A percentile compares a stretch with the other conserved stretches of the same genome.
Evolutionary conservation across 2,797 vertebrate species (phyloP).

Genomic region (Coreius guichenoti): DNA sequence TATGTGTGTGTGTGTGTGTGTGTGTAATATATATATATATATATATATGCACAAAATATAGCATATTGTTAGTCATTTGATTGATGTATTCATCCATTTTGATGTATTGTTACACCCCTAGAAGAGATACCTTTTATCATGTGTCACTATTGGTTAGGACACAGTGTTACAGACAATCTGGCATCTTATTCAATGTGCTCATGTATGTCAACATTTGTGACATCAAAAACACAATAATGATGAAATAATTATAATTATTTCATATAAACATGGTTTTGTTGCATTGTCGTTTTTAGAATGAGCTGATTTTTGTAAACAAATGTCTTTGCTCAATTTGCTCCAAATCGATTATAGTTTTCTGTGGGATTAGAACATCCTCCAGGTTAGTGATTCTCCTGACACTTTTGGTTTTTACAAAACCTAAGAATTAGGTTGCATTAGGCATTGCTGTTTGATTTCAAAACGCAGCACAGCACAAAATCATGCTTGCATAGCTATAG

Average conservation of each 20-base stretch:
- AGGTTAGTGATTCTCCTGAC: neutral
- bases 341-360: neutral
- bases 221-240: neutral
- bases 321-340: too few species aligned
- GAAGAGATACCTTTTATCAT: neutral
- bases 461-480: neutral
- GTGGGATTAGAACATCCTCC: neutral
- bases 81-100: neutral
- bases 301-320: neutral
- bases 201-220: neutral
- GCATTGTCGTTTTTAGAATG: neutral
- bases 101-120: neutral
- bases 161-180: neutral
- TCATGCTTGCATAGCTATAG: neutral
- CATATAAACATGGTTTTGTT: neutral
- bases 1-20: too few species aligned
- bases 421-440: neutral
- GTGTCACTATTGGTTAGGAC: neutral
- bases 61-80: neutral
- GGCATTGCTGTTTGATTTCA: neutral
- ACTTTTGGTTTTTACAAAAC: neutral
- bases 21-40: too few species aligned
- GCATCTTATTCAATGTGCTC: neutral
- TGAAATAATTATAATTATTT: neutral
- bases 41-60: too few species aligned